Conservation (phyloP, 23 tunicate genomes). For the Diplosoma virens region DNA sequence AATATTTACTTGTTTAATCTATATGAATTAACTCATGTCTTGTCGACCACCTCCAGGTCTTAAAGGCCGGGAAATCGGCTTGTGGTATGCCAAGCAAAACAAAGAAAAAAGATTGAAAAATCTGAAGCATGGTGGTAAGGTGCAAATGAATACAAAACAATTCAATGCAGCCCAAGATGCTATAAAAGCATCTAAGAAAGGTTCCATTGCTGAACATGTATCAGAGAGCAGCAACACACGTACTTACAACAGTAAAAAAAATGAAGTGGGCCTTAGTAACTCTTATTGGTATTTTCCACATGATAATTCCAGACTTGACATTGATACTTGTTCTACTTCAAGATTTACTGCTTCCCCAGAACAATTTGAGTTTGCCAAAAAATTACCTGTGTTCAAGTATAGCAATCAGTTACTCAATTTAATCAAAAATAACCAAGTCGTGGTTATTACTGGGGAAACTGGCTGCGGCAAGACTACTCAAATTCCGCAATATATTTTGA, state of each 20-base stretch:
- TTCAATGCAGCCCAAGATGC: constrained; percentile 37
- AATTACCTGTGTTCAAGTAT: constrained; percentile 35
- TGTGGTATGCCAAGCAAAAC: constrained; percentile 55
- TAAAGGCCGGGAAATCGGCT: constrained; percentile 63
- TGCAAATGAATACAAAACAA: constrained; percentile 58
- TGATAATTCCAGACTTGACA: background rate
- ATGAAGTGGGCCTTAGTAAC: no score
- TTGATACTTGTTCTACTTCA: background rate
- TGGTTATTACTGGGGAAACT: constrained; percentile 87
- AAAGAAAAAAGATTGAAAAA: constrained; percentile 16
- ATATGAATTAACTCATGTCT: no score
- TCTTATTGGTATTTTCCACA: constrained; percentile 1
- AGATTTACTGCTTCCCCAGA: background rate
- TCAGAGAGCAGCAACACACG: background rate
- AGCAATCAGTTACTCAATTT: constrained; percentile 35
- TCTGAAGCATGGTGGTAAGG: constrained; percentile 36
- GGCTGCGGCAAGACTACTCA: constrained; percentile 94
- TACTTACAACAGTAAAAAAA: background rate
- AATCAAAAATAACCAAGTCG: constrained; percentile 57
- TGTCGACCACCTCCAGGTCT: constrained; percentile 33
- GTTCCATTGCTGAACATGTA: background rate
- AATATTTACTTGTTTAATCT: no score
- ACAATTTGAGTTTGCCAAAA: constrained; percentile 45
- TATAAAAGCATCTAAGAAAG: background rate
- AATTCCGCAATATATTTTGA: constrained; percentile 61